Evolutionary conservation across 2,113 vertebrate species (phyloP), one percentile per base, ranked within the genome.

Genomic region (Macquaria australasica): DNA sequence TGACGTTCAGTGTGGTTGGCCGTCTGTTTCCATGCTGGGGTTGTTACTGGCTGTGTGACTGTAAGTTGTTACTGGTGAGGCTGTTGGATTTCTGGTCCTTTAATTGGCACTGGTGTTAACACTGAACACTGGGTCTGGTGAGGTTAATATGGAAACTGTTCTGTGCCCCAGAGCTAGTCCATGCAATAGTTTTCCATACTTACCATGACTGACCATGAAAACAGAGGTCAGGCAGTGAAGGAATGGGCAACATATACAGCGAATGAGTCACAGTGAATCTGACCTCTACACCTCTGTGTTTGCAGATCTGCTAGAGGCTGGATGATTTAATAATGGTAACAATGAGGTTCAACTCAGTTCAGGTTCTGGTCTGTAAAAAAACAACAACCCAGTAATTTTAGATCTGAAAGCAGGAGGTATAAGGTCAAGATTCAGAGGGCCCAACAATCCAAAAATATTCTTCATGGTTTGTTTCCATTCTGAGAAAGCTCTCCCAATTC

Each of bases 141-240:
- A 79, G 85, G 94, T 94, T 94, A 94, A 94, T 88, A 23, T 62
- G 70, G 79, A 66, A 81, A 48, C 28, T 43, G 53, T 43, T 76
- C 45, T 23, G 3, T 72, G 64, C 67, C 69, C 81, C 73, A 83
- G 37, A 74, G 73, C 68, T 78, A 76, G 51, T 89, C 87, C 96
- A 96, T 96, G 96, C 96, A 96, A 74, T 59, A 31, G 31, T 83
- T 85, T 71, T 77, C 79, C 79, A 55, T 91, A 95, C 95, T 95
- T 94, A 96, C 93, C 94, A 79, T 18, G 7, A 76, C 63, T 31
- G 81, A 84, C 31, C 63, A 86, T 78, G 78, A 89, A 86, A 73
- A 78, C 81, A 88, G 92, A 94, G 92, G 91, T 77, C 91, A 94
- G 81, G 92, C 93, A 94, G 89, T 73, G 84, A 90, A 88, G 87